Evolutionary conservation across 2,888 invertebrate genomes (phyloP).

Genomic region (Agrotis puta): DNA sequence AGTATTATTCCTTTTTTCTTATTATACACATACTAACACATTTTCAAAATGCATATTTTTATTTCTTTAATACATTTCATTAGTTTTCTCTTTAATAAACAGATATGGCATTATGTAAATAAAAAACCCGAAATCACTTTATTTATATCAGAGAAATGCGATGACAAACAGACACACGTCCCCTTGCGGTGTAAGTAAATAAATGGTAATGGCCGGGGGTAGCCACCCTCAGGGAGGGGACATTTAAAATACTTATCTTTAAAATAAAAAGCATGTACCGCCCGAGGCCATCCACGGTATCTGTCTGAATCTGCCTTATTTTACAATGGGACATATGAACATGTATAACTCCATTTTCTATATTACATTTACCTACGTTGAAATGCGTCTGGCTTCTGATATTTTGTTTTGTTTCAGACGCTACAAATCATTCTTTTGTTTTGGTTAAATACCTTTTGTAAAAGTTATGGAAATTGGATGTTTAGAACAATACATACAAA

Average conservation of each 20-base stretch:
- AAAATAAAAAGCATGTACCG: slow-evolving; percentile 74
- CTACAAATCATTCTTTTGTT: slow-evolving; percentile 29
- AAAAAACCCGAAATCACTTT: slow-evolving; percentile 30
- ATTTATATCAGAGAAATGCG: slow-evolving; percentile 33
- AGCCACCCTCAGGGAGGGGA: slow-evolving; percentile 64
- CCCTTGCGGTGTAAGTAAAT: slow-evolving; percentile 52
- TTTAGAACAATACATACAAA: background rate
- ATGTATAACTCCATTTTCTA: slow-evolving; percentile 12
- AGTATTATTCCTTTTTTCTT: background rate
- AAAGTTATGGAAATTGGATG: slow-evolving; percentile 1
- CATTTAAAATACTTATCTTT: slow-evolving; percentile 77
- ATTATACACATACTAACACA: background rate
- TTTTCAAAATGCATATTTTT: background rate
- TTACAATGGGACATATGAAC: slow-evolving; percentile 21
- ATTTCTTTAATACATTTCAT: background rate
- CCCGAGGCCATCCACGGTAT: slow-evolving; percentile 62
- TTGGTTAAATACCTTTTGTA: slow-evolving; percentile 13
- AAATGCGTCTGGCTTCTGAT: slow-evolving; percentile 32
- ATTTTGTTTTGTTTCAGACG: slow-evolving; percentile 21
- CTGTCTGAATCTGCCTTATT: slow-evolving; percentile 36
- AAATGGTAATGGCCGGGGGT: slow-evolving; percentile 53
- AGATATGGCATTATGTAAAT: slow-evolving; percentile 1
- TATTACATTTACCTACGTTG: slow-evolving; percentile 34
- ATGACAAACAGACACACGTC: slow-evolving; percentile 46
- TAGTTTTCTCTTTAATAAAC: background rate